Evolutionary conservation across 2,888 invertebrate genomes (phyloP).

Genomic region (Rhabditophanes sp.): DNA sequence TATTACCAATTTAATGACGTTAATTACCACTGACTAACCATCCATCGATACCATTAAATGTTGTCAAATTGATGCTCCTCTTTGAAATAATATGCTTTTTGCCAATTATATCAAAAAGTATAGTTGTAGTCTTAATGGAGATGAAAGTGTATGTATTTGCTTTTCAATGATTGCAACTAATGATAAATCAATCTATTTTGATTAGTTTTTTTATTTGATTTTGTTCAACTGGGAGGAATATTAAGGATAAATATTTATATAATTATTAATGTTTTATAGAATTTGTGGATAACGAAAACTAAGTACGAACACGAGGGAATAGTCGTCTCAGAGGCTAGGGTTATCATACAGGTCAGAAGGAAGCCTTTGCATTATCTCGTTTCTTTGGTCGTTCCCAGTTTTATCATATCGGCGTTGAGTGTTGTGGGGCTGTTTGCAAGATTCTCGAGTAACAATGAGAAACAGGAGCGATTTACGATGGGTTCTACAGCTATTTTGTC

Average conservation of each 20-base stretch:
- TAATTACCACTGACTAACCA: too few relatives aligned
- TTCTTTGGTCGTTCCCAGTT: conserved; percentile 25
- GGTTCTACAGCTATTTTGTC: conserved; percentile 32
- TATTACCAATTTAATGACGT: too few relatives aligned
- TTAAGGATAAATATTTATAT: too few relatives aligned
- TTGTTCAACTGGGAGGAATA: too few relatives aligned
- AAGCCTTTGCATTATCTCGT: conserved; percentile 31
- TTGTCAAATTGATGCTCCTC: too few relatives aligned
- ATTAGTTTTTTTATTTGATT: conserved; percentile 1
- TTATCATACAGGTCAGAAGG: conserved; percentile 19
- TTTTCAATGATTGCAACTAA: conserved; percentile 1
- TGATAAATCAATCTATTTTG: neutral
- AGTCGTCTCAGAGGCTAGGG: conserved; percentile 20
- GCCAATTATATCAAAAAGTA: conserved; percentile 2
- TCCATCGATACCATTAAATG: too few relatives aligned
- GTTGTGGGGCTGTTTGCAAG: conserved; percentile 30
- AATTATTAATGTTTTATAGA: too few relatives aligned
- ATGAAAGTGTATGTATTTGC: neutral
- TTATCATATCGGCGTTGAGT: conserved; percentile 27
- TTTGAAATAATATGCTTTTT: too few relatives aligned
- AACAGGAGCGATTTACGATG: conserved; percentile 33
- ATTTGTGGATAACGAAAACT: too few relatives aligned
- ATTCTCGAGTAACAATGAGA: conserved; percentile 26
- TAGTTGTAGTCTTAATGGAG: conserved; percentile 1
- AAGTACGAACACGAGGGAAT: conserved; percentile 26